Evolutionary conservation across 2,797 vertebrate genomes (phyloP).

Genomic region (Dermochelys coriacea): DNA sequence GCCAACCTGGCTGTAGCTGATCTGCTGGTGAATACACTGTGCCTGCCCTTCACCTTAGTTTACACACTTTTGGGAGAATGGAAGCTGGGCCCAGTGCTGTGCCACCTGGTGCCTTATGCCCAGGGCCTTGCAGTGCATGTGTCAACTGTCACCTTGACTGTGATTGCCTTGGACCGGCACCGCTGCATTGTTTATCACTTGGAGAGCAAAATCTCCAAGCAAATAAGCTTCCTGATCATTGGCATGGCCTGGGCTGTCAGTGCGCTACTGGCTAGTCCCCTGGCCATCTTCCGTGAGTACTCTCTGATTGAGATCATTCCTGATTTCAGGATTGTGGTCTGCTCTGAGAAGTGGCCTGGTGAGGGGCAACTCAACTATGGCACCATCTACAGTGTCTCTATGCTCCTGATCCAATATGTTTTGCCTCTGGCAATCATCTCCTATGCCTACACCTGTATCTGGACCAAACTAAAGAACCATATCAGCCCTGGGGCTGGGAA

Average conservation of each 20-base stretch:
- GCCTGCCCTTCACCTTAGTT: slow-evolving; percentile 93
- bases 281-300: slow-evolving; percentile 96
- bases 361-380: slow-evolving; percentile 85
- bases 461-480: slow-evolving; percentile 91
- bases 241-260: slow-evolving; percentile 90
- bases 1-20: slow-evolving; percentile 95
- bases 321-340: slow-evolving; percentile 88
- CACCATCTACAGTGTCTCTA: slow-evolving; percentile 90
- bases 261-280: slow-evolving; percentile 91
- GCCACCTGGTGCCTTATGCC: slow-evolving; percentile 92
- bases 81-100: slow-evolving; percentile 91
- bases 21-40: slow-evolving; percentile 92
- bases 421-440: slow-evolving; percentile 91
- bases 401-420: slow-evolving; percentile 90
- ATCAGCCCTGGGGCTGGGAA: slow-evolving; percentile 80
- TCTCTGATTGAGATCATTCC: slow-evolving; percentile 86
- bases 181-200: slow-evolving; percentile 93
- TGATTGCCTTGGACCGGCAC: slow-evolving; percentile 95
- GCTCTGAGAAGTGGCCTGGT: slow-evolving; percentile 92
- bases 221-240: slow-evolving; percentile 90
- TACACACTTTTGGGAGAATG: slow-evolving; percentile 92
- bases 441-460: slow-evolving; percentile 91
- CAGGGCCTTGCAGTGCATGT: slow-evolving; percentile 95
- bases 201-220: slow-evolving; percentile 94
- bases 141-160: slow-evolving; percentile 93